phyloP scores from a whole-genome alignment of 92 coral and sea anemone genomes.

The Galaxea fascicularis region DNA sequence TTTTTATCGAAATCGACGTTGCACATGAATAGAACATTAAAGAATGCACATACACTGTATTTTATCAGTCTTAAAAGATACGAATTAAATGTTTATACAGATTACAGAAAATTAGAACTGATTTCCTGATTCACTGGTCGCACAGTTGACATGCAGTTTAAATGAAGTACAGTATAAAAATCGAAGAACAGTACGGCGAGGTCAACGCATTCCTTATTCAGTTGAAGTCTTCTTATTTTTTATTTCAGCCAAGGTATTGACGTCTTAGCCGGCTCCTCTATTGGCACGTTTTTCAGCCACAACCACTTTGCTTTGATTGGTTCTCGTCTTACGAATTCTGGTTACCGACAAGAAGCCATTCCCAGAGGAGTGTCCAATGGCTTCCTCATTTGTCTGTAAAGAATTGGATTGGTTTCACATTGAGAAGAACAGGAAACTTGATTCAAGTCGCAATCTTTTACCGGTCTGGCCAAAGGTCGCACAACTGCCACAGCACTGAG shows the following conservation, averaged over 20 bases:
- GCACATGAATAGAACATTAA: too few species aligned
- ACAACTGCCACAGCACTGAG: slow-evolving; percentile 44
- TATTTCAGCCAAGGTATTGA: slow-evolving; percentile 36
- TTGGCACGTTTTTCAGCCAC: slow-evolving; percentile 29
- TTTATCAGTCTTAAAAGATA: too few species aligned
- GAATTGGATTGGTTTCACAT: not conserved
- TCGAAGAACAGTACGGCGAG: too few species aligned
- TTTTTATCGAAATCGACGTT: too few species aligned
- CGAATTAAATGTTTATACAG: too few species aligned
- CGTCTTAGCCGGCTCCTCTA: slow-evolving; percentile 46
- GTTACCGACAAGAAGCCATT: slow-evolving; percentile 23
- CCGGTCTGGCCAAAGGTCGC: slow-evolving; percentile 13
- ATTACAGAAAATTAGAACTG: too few species aligned
- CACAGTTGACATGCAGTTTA: too few species aligned
- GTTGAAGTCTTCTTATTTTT: slow-evolving; percentile 18
- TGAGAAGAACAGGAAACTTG: not conserved
- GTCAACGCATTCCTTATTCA: not conserved
- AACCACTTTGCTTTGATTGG: slow-evolving; percentile 25
- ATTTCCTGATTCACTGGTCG: too few species aligned
- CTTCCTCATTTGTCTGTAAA: slow-evolving; percentile 16
- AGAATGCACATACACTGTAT: too few species aligned
- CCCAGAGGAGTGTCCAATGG: slow-evolving; percentile 42
- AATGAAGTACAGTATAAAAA: too few species aligned
- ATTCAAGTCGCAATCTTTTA: not conserved
- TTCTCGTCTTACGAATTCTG: slow-evolving; percentile 28